Conservation (phyloP, 2,113 vertebrate species). For the Clupea harengus region DNA sequence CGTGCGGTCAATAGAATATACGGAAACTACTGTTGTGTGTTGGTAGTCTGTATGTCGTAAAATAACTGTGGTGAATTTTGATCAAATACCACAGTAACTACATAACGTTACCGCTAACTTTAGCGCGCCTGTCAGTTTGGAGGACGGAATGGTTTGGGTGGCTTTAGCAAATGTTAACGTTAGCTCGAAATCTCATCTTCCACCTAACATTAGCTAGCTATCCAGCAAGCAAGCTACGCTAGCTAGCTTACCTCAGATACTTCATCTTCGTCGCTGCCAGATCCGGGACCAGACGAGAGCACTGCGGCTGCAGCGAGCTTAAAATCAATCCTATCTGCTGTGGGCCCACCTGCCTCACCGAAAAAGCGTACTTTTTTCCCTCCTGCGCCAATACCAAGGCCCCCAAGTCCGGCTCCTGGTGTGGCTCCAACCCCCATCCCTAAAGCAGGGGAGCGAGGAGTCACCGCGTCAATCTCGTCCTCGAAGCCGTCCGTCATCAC, state of each 20-base stretch:
- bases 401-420: constrained; percentile 80
- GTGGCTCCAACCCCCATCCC: constrained; percentile 84
- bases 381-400: constrained; percentile 78
- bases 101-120: constrained; percentile 8
- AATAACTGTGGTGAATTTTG: background rate
- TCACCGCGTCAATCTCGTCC: constrained; percentile 97
- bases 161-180: constrained; percentile 28
- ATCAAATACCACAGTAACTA: background rate
- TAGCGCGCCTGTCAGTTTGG: constrained; percentile 22
- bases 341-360: constrained; percentile 81
- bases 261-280: constrained; percentile 96
- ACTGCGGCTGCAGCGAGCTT: constrained; percentile 90
- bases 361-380: constrained; percentile 81
- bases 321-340: constrained; percentile 83
- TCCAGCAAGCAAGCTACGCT: constrained; percentile 36
- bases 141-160: constrained; percentile 30
- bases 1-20: background rate
- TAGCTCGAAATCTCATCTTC: constrained; percentile 23
- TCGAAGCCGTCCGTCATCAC: constrained; percentile 89
- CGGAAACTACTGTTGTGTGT: background rate
- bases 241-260: constrained; percentile 86
- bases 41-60: background rate
- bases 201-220: constrained; percentile 40
- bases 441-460: constrained; percentile 89
- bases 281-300: constrained; percentile 86